Base-by-base conservation (phyloP, 2,797 vertebrate species). In the Neomorphus geoffroyi region DNA sequence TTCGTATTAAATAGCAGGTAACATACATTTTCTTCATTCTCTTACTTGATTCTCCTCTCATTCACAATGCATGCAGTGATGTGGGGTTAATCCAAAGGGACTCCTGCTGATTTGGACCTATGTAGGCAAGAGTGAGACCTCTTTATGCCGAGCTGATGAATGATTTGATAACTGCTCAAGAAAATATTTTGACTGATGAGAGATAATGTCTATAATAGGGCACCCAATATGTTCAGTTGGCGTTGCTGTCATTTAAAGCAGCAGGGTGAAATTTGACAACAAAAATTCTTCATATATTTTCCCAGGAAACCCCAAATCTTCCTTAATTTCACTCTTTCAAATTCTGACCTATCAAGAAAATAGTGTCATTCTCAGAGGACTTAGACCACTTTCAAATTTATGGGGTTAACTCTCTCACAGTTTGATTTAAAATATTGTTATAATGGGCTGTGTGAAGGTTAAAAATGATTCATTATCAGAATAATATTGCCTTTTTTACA, bases 121-220 rank as follows among this genome's bases (percentile, higher is more conserved):
- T 0, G 0, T 19, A 74, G 58, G 12, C 10, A 72, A 58, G 22
- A 92, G 69, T 78, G 84, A 35, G 53, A 88, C 88, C 72, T 95
- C 58, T 69, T 89, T 56, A 50, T 41, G 54, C 58, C 88, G 89
- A 95, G 80, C 35, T n/a, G 27, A 74, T 33, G 24, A 86, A 84
- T 19, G 65, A n/a, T 96, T 96, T 90, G 53, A 80, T 84, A 94
- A 92, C 28, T n/a, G 22, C 56, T 95, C 58, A 85, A 85, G 87
- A 95, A 96, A 94, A 94, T 94, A 93, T 94, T 83, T 61, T 83
- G 65, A 71, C 28, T 61, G 28, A 45, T 64, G 28, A 66, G n/a
- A 77, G 15, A 89, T 81, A 88, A 88, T 27, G 28, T 14, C 28
- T 53, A 2, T n/a, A 84, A 73, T 35, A 22, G 13, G 33, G 7